Evolutionary conservation across 2,888 invertebrate species (phyloP).

Genomic region (Cabera pusaria): DNA sequence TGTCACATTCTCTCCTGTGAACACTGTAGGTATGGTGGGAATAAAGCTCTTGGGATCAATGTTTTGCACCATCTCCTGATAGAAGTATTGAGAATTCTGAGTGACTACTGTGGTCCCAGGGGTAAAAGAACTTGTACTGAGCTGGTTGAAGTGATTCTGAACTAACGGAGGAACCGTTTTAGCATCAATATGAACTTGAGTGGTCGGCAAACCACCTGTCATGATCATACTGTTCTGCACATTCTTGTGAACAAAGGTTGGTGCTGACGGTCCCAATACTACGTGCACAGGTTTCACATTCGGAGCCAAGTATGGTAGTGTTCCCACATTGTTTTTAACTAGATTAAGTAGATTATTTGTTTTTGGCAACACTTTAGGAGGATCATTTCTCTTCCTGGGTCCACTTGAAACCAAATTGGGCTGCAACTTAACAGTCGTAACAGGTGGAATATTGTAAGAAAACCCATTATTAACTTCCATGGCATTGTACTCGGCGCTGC

Average conservation of each 20-base stretch:
- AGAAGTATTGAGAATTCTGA: constrained; percentile 76
- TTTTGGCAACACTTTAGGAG: constrained; percentile 65
- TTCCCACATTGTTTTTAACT: constrained; percentile 63
- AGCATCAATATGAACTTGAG: constrained; percentile 52
- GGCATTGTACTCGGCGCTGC: constrained; percentile 68
- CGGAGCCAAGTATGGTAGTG: constrained; percentile 62
- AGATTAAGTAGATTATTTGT: constrained; percentile 58
- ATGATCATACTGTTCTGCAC: constrained; percentile 70
- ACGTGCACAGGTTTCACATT: constrained; percentile 65
- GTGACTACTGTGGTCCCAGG: constrained; percentile 72
- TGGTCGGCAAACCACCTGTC: constrained; percentile 55
- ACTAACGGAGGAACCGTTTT: constrained; percentile 51
- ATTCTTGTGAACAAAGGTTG: constrained; percentile 73
- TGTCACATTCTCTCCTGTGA: constrained; percentile 59
- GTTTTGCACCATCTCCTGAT: constrained; percentile 76
- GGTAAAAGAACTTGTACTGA: constrained; percentile 56
- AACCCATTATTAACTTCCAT: constrained; percentile 55
- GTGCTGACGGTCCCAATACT: constrained; percentile 60
- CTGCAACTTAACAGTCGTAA: constrained; percentile 48
- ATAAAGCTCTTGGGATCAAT: constrained; percentile 71
- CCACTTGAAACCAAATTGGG: constrained; percentile 42
- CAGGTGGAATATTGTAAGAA: constrained; percentile 52
- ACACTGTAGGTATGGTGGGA: constrained; percentile 62
- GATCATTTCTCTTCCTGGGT: constrained; percentile 52
- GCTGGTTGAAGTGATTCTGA: constrained; percentile 60